phyloP scores from a whole-genome alignment of 2,113 vertebrate genomes.

The Scatophagus argus region DNA sequence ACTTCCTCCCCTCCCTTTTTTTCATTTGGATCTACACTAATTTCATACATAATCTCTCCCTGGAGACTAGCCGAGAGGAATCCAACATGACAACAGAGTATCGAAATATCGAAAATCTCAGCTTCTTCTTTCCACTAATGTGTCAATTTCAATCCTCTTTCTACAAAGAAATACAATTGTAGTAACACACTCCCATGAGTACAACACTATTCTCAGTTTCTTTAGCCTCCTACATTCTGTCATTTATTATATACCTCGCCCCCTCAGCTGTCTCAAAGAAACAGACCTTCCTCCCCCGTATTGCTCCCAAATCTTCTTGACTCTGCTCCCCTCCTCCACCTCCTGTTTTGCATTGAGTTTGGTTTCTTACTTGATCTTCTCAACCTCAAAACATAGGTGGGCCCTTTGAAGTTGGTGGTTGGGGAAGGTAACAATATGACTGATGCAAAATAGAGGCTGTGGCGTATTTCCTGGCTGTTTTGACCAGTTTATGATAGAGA shows the following conservation, averaged over 20 bases:
- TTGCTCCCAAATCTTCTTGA: conserved; percentile 30
- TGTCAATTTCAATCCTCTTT: not conserved
- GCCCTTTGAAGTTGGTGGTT: not conserved
- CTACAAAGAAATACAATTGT: not conserved
- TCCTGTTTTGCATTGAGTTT: not conserved
- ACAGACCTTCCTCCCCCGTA: conserved; percentile 31
- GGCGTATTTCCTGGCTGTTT: not conserved
- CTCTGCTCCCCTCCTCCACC: not conserved
- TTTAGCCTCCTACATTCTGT: conserved; percentile 2
- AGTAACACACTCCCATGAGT: not conserved
- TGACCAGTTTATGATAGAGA: not conserved
- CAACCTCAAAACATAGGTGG: not conserved
- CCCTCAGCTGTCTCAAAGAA: conserved; percentile 53
- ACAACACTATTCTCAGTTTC: conserved; percentile 18
- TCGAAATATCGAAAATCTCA: not conserved
- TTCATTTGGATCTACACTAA: too few species aligned
- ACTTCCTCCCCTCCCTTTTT: too few species aligned
- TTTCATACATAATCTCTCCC: too few species aligned
- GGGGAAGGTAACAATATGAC: not conserved
- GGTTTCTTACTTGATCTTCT: not conserved
- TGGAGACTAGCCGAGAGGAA: too few species aligned
- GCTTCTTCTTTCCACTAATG: not conserved
- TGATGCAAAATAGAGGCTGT: not conserved
- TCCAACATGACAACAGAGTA: too few species aligned
- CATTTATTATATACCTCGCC: conserved; percentile 45